These are phyloP conservation scores for Epinotia nisella DNA, from an alignment of 2,888 invertebrate genomes.

Conservation along the genomic window DNA sequence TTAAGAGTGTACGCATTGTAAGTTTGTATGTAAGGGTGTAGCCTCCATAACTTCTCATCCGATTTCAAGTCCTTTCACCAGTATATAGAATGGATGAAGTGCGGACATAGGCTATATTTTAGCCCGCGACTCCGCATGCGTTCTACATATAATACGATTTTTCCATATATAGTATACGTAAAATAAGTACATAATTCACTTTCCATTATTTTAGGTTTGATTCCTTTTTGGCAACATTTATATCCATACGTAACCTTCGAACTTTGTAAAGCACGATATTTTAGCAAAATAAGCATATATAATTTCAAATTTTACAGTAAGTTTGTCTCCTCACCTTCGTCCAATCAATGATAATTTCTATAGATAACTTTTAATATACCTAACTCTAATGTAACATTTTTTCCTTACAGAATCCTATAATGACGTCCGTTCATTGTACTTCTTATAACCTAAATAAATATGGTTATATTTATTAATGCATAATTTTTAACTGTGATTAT, in stretches of 20 bases:
- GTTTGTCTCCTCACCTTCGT: no score
- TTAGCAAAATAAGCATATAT: not conserved
- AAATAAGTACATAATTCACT: not conserved
- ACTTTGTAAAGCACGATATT: not conserved
- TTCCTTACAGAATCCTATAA: not conserved
- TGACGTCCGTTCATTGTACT: conserved; percentile 1
- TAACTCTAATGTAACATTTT: not conserved
- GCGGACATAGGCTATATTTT: no score
- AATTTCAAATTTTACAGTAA: no score
- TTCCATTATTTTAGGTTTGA: not conserved
- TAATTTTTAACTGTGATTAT: conserved; percentile 43
- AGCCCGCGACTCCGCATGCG: no score
- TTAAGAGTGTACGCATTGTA: no score
- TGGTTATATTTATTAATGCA: conserved; percentile 18
- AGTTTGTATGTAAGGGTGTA: no score
- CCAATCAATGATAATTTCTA: not conserved
- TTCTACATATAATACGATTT: no score
- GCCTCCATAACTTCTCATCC: no score
- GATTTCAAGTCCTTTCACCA: no score
- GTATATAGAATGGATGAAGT: no score
- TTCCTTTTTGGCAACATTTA: not conserved
- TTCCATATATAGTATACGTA: no score
- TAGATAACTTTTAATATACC: not conserved
- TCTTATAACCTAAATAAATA: not conserved
- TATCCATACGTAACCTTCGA: not conserved